Percentiles rank a stretch among this genome's conserved stretches.
Conservation (phyloP, 2,888 invertebrate genomes). For the Lochmaea crataegi region DNA sequence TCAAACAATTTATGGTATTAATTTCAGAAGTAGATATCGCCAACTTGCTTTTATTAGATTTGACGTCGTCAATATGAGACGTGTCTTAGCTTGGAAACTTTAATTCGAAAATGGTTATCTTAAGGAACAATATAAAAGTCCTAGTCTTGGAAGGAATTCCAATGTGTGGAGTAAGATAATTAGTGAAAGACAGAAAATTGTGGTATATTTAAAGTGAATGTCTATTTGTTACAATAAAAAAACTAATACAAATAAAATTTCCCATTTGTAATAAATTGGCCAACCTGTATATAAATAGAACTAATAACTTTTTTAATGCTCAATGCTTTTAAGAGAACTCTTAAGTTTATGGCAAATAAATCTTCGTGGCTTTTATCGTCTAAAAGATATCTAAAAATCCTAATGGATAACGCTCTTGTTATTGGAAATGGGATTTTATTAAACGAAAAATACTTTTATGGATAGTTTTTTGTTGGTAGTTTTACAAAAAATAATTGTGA, state of each 20-base stretch:
- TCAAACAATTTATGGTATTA: slow-evolving; percentile 7
- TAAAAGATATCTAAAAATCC: neutral
- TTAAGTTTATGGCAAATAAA: neutral
- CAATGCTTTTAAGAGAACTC: neutral
- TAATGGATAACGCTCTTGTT: neutral
- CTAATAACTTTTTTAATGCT: neutral
- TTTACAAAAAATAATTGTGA: no score
- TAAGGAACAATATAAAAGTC: neutral
- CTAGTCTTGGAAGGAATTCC: neutral
- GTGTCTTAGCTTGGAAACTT: neutral
- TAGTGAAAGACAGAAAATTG: neutral
- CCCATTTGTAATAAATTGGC: neutral
- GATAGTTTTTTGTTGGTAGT: neutral
- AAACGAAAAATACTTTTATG: neutral
- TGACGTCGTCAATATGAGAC: slow-evolving; percentile 2
- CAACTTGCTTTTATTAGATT: neutral
- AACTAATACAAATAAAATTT: neutral
- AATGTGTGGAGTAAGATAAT: neutral
- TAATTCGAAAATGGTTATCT: neutral
- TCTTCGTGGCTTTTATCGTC: neutral
- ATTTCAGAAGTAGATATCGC: neutral
- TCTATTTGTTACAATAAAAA: no score
- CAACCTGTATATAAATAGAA: neutral
- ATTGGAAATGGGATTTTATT: neutral
- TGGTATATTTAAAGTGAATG: neutral